phyloP scores from a whole-genome alignment of 1,140 invertebrate species.

The Drosophila pallidifrons region DNA sequence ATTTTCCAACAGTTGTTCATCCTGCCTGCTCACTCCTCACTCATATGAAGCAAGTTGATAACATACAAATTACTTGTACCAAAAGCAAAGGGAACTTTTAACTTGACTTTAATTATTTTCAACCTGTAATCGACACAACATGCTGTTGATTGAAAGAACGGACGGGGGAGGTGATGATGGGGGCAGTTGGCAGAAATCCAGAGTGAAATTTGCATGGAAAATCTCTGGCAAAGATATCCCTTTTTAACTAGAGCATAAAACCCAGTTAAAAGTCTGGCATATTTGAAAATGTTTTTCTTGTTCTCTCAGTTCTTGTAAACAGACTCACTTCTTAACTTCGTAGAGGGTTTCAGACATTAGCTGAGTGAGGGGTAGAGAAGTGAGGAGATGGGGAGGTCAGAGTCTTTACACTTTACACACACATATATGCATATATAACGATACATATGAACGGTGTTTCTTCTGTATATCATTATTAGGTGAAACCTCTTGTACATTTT shows the following conservation, averaged over 20 bases:
- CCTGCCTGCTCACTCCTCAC: slow-evolving; percentile 1
- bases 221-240: slow-evolving; percentile 26
- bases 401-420: slow-evolving; percentile 36
- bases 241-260: slow-evolving; percentile 28
- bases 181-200: not conserved
- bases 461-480: slow-evolving; percentile 45
- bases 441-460: slow-evolving; percentile 46
- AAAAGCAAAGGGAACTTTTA: slow-evolving; percentile 7
- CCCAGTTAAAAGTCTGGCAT: slow-evolving; percentile 38
- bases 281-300: slow-evolving; percentile 37
- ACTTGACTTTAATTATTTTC: slow-evolving; percentile 48
- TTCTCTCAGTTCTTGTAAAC: slow-evolving; percentile 24
- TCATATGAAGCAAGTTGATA: slow-evolving; percentile 11
- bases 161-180: not conserved
- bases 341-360: not conserved
- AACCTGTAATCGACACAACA: slow-evolving; percentile 39
- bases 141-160: too few species aligned
- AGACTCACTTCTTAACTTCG: slow-evolving; percentile 23
- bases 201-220: slow-evolving; percentile 30
- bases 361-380: not conserved
- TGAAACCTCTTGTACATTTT: slow-evolving; percentile 60
- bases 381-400: slow-evolving; percentile 17
- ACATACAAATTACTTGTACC: slow-evolving; percentile 9
- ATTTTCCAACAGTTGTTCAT: slow-evolving; percentile 20
- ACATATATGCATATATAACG: slow-evolving; percentile 9